Conservation (phyloP, 2,113 vertebrate species). For the Gracilinanus agilis region DNA sequence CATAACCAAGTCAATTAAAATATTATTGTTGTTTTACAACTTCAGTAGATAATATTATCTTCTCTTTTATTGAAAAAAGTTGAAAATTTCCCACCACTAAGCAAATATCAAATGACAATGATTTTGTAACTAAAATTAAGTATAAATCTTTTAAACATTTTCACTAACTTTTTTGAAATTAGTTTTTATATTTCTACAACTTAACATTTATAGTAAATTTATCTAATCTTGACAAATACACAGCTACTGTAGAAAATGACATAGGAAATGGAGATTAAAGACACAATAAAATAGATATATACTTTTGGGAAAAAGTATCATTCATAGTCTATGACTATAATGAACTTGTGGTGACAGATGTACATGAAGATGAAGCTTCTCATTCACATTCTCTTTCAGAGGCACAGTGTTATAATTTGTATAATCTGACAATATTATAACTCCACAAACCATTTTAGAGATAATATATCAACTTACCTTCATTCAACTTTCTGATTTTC, state of each 20-base stretch:
- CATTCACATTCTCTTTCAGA: constrained; percentile 24
- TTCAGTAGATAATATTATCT: neutral
- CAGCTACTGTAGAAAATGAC: neutral
- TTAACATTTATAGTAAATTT: neutral
- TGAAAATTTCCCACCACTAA: neutral
- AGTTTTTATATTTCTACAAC: neutral
- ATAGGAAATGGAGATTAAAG: constrained; percentile 29
- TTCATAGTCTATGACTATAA: neutral
- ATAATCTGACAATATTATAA: constrained; percentile 9
- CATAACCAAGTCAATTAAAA: neutral
- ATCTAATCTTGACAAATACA: neutral
- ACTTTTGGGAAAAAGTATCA: neutral
- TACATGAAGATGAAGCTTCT: constrained; percentile 23
- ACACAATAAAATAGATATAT: neutral
- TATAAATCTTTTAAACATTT: neutral
- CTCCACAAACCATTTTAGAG: constrained; percentile 13
- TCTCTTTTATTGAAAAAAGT: neutral
- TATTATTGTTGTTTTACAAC: neutral
- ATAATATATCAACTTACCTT: constrained; percentile 4
- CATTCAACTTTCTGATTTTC: neutral
- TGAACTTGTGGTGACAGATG: neutral
- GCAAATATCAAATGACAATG: neutral
- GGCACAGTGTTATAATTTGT: neutral
- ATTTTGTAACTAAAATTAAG: neutral
- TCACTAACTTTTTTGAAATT: neutral